Evolutionary conservation across 2,888 invertebrate genomes (phyloP), one percentile per base, ranked within the genome.

Genomic region (Molanna angustata): DNA sequence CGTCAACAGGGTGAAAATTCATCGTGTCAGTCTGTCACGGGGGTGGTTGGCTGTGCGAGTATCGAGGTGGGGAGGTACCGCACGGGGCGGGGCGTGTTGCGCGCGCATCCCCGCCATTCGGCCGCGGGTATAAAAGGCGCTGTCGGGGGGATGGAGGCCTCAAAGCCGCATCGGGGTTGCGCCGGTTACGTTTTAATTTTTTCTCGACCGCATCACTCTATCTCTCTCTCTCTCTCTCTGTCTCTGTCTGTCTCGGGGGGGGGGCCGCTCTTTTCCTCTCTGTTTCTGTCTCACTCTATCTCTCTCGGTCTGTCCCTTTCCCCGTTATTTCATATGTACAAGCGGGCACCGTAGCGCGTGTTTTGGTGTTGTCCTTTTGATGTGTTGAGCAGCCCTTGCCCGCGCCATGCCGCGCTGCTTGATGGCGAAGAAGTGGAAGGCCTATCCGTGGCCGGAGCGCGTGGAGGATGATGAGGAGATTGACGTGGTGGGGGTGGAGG

Each of bases 351-450:
- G 31, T 14, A 13, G n/a, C n/a, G n/a, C n/a, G n/a, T n/a, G n/a
- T n/a, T n/a, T n/a, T n/a, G n/a, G n/a, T n/a, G n/a, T 22, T 45
- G 39, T 35, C 39, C 33, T 43, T 45, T 44, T 51, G 53, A 45
- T 51, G 73, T 72, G 73, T 72, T 74, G 73, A 73, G 74, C 74
- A 69, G 74, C 75, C 78, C 74, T 73, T 70, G 73, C 76, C 76
- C 73, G 75, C 77, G 82, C 78, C 73, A 93, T 93, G 93, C 93
- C 93, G 78, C 90, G 93, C 74, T 93, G 92, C 81, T 85, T 93
- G 75, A 93, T 93, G 91, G 92, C 93, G 68, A 93, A 93, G 80
- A 93, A 93, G 82, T 92, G 92, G 90, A 93, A 92, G 85, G 88
- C 85, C 72, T 86, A 86, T 69, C 84, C 86, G 62, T 86, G 86